Base-by-base conservation (phyloP, 2,888 invertebrate genomes). In the Cephus rjabovi region DNA sequence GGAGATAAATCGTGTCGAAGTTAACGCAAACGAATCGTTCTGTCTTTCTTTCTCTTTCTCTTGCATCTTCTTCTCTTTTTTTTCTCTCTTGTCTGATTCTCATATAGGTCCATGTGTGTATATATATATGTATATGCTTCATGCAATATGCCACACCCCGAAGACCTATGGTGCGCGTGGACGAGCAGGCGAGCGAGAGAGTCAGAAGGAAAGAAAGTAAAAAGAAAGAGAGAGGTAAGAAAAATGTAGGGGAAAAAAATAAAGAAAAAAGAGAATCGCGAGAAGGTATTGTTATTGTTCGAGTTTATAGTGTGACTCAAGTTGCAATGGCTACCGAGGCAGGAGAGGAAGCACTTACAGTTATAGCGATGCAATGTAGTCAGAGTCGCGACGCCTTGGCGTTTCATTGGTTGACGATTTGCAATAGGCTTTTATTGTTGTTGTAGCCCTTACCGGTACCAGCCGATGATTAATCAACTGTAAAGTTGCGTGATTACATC, bases 1-100 rank as follows among this genome's bases (percentile, higher is more conserved):
- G 78, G 71, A 83, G 84, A 82, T 83, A 83, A 82, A 86, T 84
- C 86, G 82, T 82, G 76, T 76, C 75, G 76, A 78, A 80, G 80
- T 80, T 78, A 78, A 78, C 80, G 80, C 76, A 71, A 80, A 75
- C 71, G 78, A 80, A 75, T 70, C 76, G 33, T 76, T 68, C 30
- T 33, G 71, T 69, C 75, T 56, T 75, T 30, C 40, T 23, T 40
- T 40, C 23, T 56, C 56, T 56, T 56, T 56, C 56, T 56, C 56
- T 56, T 56, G 23, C 23, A 23, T 56, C 56, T 56, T 56, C 23
- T 56, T 56, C 0, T 9, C 4, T 40, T 15, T 37, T 37, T 1
- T 40, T 3, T 37, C 12, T 37, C 9, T 23, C 56, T 56, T 9
- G 56, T 56, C 9, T 23, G 56, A 23, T 56, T 56, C 56, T 56